Evolutionary conservation across 2,797 vertebrate genomes (phyloP), one percentile per base, ranked within the genome.

Genomic region (Gallinago stenura): DNA sequence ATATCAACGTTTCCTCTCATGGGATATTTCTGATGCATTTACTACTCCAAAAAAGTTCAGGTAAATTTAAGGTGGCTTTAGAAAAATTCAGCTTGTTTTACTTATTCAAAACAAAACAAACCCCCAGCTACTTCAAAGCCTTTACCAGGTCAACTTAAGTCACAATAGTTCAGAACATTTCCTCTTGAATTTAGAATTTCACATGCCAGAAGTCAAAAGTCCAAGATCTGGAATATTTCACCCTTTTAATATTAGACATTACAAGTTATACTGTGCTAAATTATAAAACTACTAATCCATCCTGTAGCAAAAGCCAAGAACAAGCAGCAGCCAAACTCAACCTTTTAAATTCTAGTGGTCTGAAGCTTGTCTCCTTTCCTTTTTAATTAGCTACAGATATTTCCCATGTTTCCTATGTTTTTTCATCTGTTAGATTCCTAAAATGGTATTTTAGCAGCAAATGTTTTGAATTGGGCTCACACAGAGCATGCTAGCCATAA

Each of bases 141-240:
- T 94, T 97, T 75, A 62, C 31, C 33, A 92, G 56, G 53, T 89
- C 80, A 93, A 25, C 14, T 5, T 68, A 85, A 89, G 81, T 58
- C 69, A 83, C 51, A 31, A 82, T 24, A 62, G 60, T 84, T 96
- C 54, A 78, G 86, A 94, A 72, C 43, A 64, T 66, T 95, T 91
- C 82, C 87, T 95, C 70, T 86, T 72, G 71, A 78, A 90, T 86
- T 85, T 62, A 82, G 86, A 95, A 89, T 84, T 79, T 92, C 70
- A 68, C 26, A 79, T 80, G 83, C 64, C 75, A 90, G 53, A 92
- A 89, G 90, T 83, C 87, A 84, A 50, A 89, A 93, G 88, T 50
- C 56, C 86, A 87, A 89, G 64, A 78, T 95, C 91, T 93, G 95
- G 90, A 89, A 54, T 61, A 89, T 71, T 89, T 95, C 77, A 90